Base-by-base conservation (phyloP, 2,888 invertebrate genomes). In the Muschampia plurimacula region DNA sequence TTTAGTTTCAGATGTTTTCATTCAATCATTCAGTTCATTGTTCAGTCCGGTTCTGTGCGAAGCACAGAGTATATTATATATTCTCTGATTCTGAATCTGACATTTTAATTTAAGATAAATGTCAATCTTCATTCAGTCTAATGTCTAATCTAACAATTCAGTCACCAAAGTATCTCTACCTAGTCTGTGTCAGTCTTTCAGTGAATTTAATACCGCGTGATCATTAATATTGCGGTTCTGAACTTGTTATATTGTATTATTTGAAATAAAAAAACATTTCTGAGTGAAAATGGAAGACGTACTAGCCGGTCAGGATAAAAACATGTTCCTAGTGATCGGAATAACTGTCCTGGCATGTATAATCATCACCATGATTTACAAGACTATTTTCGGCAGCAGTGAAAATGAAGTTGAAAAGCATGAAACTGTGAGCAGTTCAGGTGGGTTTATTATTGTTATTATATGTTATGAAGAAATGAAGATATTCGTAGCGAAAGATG, bases 261-360 rank as follows among this genome's bases (percentile, higher is more conserved):
- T 46, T 28, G 6, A 49, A 46, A 57, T 64, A 72, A 44, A 60
- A 66, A 66, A 52, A 2, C 32, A 88, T 78, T 89, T 83, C 82
- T 92, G 80, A 86, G 90, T 93, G 91, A 93, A 92, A 92, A 92
- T 92, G 91, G 89, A 87, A 81, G 90, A 91, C 75, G 83, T 83
- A 81, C 82, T 86, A 85, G 89, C 89, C 90, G 89, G 89, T 87
- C 81, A 83, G 77, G 86, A 82, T 80, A 77, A 82, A 75, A 88
- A 89, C 79, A 79, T 84, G 77, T 84, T 88, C 80, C 78, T 90
- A 39, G 74, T 89, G 76, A 84, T 85, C 69, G 88, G 85, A 76
- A 77, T 88, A 77, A 87, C 92, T 65, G 73, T 90, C 79, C 76
- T 91, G 66, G 74, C 84, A 76, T 89, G 91, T 88, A 84, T 89